A percentile compares a stretch with the other conserved stretches of the same genome.
Conservation (phyloP, 2,888 invertebrate genomes). For the Stictocephala bisonia region DNA sequence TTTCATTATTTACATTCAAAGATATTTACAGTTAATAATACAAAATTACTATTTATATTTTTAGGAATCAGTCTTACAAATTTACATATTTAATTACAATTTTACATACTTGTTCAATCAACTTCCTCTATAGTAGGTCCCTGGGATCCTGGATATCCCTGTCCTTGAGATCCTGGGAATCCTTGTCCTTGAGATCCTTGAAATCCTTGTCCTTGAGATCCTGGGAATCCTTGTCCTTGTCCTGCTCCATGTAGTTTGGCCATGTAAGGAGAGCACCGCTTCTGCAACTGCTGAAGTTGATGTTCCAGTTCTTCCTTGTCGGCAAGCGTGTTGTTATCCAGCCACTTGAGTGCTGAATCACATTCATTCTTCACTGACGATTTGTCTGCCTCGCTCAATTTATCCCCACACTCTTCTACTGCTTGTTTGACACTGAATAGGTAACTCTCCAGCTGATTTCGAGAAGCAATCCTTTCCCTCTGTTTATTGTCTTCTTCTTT, state of each 20-base stretch:
- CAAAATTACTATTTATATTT: too few species aligned
- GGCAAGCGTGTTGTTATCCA: slow-evolving; percentile 66
- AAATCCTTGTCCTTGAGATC: background rate
- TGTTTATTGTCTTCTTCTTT: slow-evolving; percentile 63
- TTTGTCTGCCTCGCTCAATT: slow-evolving; percentile 65
- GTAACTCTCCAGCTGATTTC: slow-evolving; percentile 65
- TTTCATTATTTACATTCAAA: too few species aligned
- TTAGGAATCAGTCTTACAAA: too few species aligned
- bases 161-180: slow-evolving; percentile 35
- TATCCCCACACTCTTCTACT: slow-evolving; percentile 62
- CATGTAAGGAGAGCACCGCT: slow-evolving; percentile 65
- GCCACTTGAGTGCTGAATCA: slow-evolving; percentile 65
- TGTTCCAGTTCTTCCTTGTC: slow-evolving; percentile 66
- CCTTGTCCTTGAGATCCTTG: too few species aligned
- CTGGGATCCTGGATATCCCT: slow-evolving; percentile 61
- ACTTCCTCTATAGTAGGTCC: slow-evolving; percentile 72
- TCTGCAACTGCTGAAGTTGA: slow-evolving; percentile 65
- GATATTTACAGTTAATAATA: too few species aligned
- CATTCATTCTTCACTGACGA: slow-evolving; percentile 61
- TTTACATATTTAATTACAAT: too few species aligned
- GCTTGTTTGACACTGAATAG: slow-evolving; percentile 64
- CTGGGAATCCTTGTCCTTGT: background rate
- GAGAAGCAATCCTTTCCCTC: slow-evolving; percentile 64
- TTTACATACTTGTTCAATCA: slow-evolving; percentile 64
- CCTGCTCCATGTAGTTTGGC: slow-evolving; percentile 60